Evolutionary conservation across 2,797 vertebrate species (phyloP).

Genomic region (Pelobates cultripes): DNA sequence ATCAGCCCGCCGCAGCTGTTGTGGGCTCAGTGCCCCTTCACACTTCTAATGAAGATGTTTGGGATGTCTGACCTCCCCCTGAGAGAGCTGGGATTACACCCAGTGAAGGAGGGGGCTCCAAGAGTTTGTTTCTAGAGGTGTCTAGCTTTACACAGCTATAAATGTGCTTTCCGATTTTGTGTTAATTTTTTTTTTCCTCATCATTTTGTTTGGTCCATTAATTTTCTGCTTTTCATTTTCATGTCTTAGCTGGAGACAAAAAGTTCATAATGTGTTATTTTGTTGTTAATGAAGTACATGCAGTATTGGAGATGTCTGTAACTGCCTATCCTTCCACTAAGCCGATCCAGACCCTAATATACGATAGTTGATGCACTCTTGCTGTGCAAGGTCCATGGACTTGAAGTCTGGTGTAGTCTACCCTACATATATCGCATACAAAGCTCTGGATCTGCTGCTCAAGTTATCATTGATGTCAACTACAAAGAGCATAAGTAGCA

Average conservation of each 20-base stretch:
- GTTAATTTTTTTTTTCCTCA: not conserved
- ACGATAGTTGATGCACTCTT: no score
- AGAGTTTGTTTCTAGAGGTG: conserved; percentile 9
- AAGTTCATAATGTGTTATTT: no score
- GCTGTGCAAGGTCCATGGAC: no score
- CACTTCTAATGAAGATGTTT: conserved; percentile 56
- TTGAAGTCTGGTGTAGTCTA: no score
- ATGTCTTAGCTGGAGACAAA: not conserved
- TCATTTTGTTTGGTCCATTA: not conserved
- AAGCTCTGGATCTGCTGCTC: no score
- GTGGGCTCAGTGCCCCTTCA: conserved; percentile 47
- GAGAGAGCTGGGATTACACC: conserved; percentile 47
- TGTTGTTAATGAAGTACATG: no score
- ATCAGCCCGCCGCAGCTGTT: conserved; percentile 47
- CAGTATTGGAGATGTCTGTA: no score
- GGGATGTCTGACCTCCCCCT: conserved; percentile 46
- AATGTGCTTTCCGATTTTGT: not conserved
- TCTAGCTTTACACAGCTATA: conserved; percentile 18
- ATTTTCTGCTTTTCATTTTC: not conserved
- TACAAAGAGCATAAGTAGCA: no score
- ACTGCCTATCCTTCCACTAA: no score
- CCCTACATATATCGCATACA: no score
- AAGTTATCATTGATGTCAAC: no score
- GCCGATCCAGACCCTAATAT: no score
- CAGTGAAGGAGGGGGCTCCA: conserved; percentile 16